Evolutionary conservation across 2,888 invertebrate genomes (phyloP).

Genomic region (Rhaphigaster nebulosa): DNA sequence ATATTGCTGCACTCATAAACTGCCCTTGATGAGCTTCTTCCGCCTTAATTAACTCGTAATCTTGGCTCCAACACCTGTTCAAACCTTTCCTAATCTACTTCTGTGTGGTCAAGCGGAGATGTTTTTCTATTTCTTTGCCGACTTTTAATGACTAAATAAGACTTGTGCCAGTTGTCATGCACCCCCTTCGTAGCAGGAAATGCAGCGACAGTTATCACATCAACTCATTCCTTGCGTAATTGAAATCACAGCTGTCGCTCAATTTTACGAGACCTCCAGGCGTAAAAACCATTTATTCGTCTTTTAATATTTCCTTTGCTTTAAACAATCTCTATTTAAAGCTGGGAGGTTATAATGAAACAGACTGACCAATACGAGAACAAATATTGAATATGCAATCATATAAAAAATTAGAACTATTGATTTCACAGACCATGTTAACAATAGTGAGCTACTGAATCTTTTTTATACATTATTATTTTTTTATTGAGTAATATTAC

Average conservation of each 20-base stretch:
- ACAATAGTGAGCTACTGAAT: background rate
- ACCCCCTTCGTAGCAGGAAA: background rate
- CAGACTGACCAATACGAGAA: no score
- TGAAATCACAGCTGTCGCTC: conserved; percentile 2
- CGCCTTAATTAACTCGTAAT: background rate
- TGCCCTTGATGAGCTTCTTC: background rate
- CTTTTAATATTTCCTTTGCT: background rate
- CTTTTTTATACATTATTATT: no score
- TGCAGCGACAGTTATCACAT: background rate
- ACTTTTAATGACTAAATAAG: background rate
- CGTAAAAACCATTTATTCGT: background rate
- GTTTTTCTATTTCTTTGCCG: background rate
- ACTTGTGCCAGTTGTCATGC: background rate
- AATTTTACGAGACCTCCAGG: background rate
- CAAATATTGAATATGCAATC: no score
- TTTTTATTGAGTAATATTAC: no score
- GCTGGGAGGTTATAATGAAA: no score
- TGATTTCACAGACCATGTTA: background rate
- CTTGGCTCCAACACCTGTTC: background rate
- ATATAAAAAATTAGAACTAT: no score
- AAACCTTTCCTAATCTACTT: background rate
- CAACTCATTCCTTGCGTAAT: background rate
- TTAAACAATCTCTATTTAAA: background rate
- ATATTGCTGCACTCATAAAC: background rate
- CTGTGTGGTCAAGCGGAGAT: background rate